These are phyloP conservation scores for Pseudopodoces humilis DNA, from an alignment of 2,113 vertebrate genomes.

Conservation along the genomic window DNA sequence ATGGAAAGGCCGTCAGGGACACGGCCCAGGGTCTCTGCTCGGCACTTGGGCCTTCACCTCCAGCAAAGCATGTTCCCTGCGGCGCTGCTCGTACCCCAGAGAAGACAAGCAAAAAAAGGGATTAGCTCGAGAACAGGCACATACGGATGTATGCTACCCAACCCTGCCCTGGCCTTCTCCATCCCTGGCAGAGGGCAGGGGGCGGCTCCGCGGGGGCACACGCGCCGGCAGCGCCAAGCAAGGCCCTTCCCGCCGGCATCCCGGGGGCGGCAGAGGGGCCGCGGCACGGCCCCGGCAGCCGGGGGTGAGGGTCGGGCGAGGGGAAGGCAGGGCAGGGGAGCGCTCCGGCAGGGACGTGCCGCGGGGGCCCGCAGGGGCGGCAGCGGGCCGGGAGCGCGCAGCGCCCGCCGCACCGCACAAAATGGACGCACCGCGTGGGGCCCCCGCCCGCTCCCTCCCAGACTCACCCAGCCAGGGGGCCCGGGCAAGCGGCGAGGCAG, in stretches of 20 bases:
- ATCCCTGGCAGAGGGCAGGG: fast-evolving
- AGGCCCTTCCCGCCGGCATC: not conserved
- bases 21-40: not conserved
- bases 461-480: not conserved
- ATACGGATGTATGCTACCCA: fast-evolving
- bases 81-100: fast-evolving
- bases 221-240: not conserved
- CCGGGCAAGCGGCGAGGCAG: not conserved
- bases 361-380: not conserved
- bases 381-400: not conserved
- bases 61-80: fast-evolving
- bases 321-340: not conserved
- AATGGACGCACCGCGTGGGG: not conserved
- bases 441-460: not conserved
- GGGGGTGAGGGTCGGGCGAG: no score
- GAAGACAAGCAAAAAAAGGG: no score
- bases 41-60: not conserved
- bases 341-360: not conserved
- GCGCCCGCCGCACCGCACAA: not conserved
- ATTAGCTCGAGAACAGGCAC: fast-evolving
- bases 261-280: not conserved
- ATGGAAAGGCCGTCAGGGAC: fast-evolving
- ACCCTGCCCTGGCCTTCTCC: no score
- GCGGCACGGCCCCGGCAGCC: no score
- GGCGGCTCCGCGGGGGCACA: not conserved